Percentiles rank a stretch among this genome's conserved stretches.
Evolutionary conservation across 2,888 invertebrate species (phyloP).

Genomic region (Oligia latruncula): DNA sequence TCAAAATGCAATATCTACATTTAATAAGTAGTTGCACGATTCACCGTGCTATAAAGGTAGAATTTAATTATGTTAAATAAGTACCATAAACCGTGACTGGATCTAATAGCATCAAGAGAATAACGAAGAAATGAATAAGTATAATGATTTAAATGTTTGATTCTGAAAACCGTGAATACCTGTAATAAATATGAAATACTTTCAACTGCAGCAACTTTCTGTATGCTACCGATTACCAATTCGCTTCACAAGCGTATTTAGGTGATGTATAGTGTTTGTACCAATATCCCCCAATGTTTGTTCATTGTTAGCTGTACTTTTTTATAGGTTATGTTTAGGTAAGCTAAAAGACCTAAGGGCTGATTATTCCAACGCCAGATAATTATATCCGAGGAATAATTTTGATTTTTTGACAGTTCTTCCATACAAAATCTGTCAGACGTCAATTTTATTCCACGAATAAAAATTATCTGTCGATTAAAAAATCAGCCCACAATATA

Average conservation of each 20-base stretch:
- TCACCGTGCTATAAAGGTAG: not conserved
- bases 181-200: constrained; percentile 14
- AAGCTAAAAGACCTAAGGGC: not conserved
- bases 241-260: not conserved
- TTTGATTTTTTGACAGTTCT: no score
- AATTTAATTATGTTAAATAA: constrained; percentile 34
- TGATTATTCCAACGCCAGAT: no score
- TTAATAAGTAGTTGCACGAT: constrained; percentile 5
- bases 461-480: no score
- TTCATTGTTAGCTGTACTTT: not conserved
- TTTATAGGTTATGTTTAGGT: not conserved
- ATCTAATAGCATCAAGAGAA: constrained; percentile 38
- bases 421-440: no score
- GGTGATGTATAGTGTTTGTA: not conserved
- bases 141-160: constrained; percentile 12
- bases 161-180: constrained; percentile 35
- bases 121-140: constrained; percentile 12
- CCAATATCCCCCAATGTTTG: not conserved
- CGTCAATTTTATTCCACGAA: no score
- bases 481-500: no score
- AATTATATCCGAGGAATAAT: no score
- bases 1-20: constrained; percentile 7
- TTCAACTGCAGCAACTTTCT: not conserved
- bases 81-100: constrained; percentile 28
- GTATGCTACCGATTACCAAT: not conserved